phyloP scores from a whole-genome alignment of 1,140 invertebrate genomes.

The Phymastichus coffea region DNA sequence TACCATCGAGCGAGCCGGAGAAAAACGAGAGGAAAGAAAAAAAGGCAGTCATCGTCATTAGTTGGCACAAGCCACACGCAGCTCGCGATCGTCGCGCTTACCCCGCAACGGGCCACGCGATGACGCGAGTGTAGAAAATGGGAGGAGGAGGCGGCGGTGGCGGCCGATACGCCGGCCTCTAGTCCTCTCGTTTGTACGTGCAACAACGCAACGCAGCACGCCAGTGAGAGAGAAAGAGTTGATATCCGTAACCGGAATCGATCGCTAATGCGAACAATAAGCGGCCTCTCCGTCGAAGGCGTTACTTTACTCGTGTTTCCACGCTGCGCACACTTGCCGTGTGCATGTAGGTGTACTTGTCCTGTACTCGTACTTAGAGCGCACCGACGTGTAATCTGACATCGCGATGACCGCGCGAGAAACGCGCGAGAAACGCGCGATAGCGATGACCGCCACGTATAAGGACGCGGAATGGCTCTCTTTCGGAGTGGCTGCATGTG shows the following conservation, averaged over 20 bases:
- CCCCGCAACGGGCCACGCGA: too few species aligned
- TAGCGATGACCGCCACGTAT: conserved; percentile 9
- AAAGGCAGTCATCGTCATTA: conserved; percentile 20
- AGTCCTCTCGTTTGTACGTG: not conserved
- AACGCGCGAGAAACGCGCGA: conserved; percentile 25
- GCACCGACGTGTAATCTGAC: conserved; percentile 10
- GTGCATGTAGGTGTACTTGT: not conserved
- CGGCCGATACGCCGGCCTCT: too few species aligned
- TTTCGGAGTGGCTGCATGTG: conserved; percentile 1
- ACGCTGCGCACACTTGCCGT: not conserved
- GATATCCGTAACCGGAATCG: conserved; percentile 1
- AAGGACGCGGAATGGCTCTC: conserved; percentile 15
- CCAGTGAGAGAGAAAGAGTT: too few species aligned
- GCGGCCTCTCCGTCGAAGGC: conserved; percentile 1
- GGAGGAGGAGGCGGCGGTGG: too few species aligned
- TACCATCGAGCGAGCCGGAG: not conserved
- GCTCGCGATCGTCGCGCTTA: not conserved
- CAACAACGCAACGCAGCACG: too few species aligned
- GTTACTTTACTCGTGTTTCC: conserved; percentile 22
- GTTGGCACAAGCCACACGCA: not conserved
- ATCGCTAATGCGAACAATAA: conserved; percentile 23
- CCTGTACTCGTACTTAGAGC: not conserved
- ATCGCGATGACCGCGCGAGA: conserved; percentile 23
- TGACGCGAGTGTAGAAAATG: conserved; percentile 9
- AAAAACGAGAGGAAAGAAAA: not conserved